These are phyloP conservation scores for Coelinius sp. DNA, from an alignment of 2,888 invertebrate genomes.

Conservation along the genomic window DNA sequence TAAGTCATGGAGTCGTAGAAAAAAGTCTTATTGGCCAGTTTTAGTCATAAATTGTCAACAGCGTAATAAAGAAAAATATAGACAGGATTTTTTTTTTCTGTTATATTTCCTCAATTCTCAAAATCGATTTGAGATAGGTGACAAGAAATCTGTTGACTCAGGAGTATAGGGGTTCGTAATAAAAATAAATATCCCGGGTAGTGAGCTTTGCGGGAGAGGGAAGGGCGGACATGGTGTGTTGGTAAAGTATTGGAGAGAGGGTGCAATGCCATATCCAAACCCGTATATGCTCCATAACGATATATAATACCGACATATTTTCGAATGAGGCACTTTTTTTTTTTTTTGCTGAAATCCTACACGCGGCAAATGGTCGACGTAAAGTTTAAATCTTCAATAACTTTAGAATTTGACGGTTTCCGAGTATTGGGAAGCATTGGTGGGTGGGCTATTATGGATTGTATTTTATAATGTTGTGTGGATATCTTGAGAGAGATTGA, in stretches of 20 bases:
- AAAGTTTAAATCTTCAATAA: conserved; percentile 45
- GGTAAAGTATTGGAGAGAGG: conserved; percentile 40
- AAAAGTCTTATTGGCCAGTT: no score
- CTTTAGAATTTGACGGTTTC: conserved; percentile 3
- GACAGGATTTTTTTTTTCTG: conserved; percentile 1
- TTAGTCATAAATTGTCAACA: no score
- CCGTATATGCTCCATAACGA: conserved; percentile 58
- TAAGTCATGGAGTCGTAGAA: no score
- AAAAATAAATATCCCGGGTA: conserved; percentile 61
- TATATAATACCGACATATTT: conserved; percentile 61
- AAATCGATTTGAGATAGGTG: conserved; percentile 55
- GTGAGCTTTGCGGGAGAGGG: conserved; percentile 21
- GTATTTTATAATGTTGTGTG: neutral
- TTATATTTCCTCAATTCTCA: conserved; percentile 22
- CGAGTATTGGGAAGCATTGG: neutral
- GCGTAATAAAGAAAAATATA: no score
- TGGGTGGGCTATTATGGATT: neutral
- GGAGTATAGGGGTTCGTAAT: conserved; percentile 56
- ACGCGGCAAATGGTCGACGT: conserved; percentile 49
- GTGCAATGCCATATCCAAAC: conserved; percentile 53
- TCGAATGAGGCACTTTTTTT: conserved; percentile 55
- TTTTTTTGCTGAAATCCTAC: conserved; percentile 47
- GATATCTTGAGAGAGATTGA: no score
- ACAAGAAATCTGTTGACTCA: conserved; percentile 62
- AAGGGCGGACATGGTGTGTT: conserved; percentile 23